phyloP scores from a whole-genome alignment of 2,797 vertebrate genomes.

The Pogonophryne albipinna region DNA sequence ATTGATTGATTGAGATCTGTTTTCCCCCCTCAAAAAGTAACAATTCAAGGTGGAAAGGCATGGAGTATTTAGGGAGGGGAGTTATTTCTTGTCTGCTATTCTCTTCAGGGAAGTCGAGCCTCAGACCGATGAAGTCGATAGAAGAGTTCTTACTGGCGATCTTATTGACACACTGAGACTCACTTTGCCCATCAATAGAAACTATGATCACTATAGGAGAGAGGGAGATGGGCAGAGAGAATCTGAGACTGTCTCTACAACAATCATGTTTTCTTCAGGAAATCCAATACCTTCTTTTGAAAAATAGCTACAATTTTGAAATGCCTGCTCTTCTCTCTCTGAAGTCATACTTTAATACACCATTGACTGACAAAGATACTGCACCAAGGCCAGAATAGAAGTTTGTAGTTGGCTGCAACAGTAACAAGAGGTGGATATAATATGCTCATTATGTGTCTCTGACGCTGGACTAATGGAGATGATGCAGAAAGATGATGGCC shows the following conservation, averaged over 20 bases:
- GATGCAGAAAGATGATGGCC: conserved; percentile 35
- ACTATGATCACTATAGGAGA: conserved; percentile 63
- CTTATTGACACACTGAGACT: conserved; percentile 66
- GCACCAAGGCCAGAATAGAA: conserved; percentile 5
- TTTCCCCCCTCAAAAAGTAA: conserved; percentile 27
- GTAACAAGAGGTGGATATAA: conserved; percentile 35
- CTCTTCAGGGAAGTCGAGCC: conserved; percentile 22
- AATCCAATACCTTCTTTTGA: not conserved
- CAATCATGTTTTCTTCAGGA: conserved; percentile 6
- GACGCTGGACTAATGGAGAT: conserved; percentile 39
- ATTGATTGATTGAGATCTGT: too few relatives aligned
- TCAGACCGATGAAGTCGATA: conserved; percentile 61
- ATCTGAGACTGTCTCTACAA: conserved; percentile 10
- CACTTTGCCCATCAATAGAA: conserved; percentile 64
- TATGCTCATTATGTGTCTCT: conserved; percentile 39
- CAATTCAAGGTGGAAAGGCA: conserved; percentile 14
- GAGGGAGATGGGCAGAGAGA: conserved; percentile 15
- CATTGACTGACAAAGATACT: conserved; percentile 10
- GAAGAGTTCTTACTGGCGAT: conserved; percentile 71
- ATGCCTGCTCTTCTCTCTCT: not conserved
- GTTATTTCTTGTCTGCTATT: conserved; percentile 17
- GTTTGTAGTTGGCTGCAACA: conserved; percentile 39
- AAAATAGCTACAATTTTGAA: conserved; percentile 12
- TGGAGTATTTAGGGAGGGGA: not conserved
- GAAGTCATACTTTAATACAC: conserved; percentile 17